phyloP scores from a whole-genome alignment of 2,797 vertebrate genomes.

The Aphelocoma californica region DNA sequence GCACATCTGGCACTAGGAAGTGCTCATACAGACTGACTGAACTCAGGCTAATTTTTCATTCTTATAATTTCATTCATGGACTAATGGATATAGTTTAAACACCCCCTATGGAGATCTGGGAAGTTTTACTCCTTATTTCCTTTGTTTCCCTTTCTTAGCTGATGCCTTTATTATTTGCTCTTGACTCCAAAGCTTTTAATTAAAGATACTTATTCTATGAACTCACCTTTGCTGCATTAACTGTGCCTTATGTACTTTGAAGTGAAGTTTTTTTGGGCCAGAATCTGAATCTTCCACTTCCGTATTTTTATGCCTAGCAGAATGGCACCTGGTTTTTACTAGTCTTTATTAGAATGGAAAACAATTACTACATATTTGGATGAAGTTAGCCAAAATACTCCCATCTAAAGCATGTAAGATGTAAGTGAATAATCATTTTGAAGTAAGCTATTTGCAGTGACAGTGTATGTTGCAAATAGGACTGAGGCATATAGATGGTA shows the following conservation, averaged over 20 bases:
- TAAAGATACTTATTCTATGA: not conserved
- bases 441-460: not conserved
- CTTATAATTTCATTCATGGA: not conserved
- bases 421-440: not conserved
- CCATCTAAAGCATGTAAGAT: not conserved
- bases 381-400: not conserved
- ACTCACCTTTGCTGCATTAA: not conserved
- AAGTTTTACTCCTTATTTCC: not conserved
- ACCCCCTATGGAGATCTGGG: not conserved
- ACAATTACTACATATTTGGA: not conserved
- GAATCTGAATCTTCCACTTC: not conserved
- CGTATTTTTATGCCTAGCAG: not conserved
- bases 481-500: not conserved
- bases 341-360: not conserved
- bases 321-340: not conserved
- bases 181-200: not conserved
- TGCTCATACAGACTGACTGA: not conserved
- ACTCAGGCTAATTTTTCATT: not conserved
- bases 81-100: not conserved
- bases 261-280: not conserved
- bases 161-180: not conserved
- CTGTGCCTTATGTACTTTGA: not conserved
- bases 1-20: not conserved
- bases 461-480: not conserved
- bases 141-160: not conserved